Evolutionary conservation across 2,888 invertebrate species (phyloP).

Genomic region (Crepidodera aurea): DNA sequence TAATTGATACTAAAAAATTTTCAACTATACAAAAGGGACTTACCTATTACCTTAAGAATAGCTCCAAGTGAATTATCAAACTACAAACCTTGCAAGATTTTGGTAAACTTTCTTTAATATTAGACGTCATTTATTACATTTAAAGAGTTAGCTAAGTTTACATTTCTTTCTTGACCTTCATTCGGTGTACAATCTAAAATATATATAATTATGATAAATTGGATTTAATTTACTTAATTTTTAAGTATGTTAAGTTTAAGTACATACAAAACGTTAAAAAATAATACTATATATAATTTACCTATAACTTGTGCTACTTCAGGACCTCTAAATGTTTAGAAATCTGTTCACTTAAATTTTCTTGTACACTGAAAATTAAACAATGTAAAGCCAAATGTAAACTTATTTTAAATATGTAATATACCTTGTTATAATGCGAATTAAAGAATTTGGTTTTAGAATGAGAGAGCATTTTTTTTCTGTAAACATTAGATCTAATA

Average conservation of each 20-base stretch:
- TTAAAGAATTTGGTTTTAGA: conserved; percentile 77
- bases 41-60: conserved; percentile 67
- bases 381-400: no score
- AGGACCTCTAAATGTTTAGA: conserved; percentile 81
- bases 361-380: conserved; percentile 71
- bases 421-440: conserved; percentile 72
- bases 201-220: no score
- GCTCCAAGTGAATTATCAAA: conserved; percentile 68
- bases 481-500: conserved; percentile 85
- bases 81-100: conserved; percentile 67
- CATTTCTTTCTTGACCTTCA: conserved; percentile 82
- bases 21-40: no score
- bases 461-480: conserved; percentile 73
- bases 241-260: not conserved
- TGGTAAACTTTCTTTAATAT: conserved; percentile 75
- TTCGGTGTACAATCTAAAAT: conserved; percentile 71
- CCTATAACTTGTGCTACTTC: conserved; percentile 87
- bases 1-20: conserved; percentile 75
- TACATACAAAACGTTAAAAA: no score
- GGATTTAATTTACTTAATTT: not conserved
- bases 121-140: conserved; percentile 74
- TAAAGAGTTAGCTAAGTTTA: conserved; percentile 80
- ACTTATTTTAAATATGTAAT: not conserved
- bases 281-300: conserved; percentile 38
- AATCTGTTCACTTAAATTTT: conserved; percentile 77